phyloP scores from a whole-genome alignment of 1,140 invertebrate species.

The Myzus persicae region DNA sequence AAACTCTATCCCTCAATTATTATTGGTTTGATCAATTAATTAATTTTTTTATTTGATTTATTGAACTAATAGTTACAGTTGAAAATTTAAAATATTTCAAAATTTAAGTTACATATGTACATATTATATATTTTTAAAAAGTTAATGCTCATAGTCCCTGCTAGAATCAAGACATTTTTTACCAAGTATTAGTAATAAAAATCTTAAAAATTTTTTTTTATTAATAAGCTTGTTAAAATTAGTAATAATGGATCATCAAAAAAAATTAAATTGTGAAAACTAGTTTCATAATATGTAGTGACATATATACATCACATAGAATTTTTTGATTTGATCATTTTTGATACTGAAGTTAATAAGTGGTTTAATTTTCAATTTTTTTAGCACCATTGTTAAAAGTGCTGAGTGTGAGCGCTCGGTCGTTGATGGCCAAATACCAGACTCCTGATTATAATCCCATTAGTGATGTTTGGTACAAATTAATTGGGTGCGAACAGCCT shows the following conservation, averaged over 20 bases:
- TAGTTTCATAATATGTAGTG: neutral
- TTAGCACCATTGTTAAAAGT: slow-evolving; percentile 35
- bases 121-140: too few relatives aligned
- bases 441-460: slow-evolving; percentile 61
- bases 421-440: neutral
- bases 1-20: too few relatives aligned
- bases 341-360: neutral
- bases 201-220: too few relatives aligned
- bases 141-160: too few relatives aligned
- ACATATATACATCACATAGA: neutral
- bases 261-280: neutral
- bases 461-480: slow-evolving; percentile 72
- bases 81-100: too few relatives aligned
- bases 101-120: too few relatives aligned
- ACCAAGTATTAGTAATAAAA: too few relatives aligned
- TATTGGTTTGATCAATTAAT: too few relatives aligned
- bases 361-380: neutral
- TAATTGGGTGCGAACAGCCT: slow-evolving; percentile 67
- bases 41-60: too few relatives aligned
- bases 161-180: too few relatives aligned
- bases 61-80: too few relatives aligned
- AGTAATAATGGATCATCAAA: neutral
- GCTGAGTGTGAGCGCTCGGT: neutral
- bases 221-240: neutral
- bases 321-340: neutral